Percentiles rank a stretch among this genome's conserved stretches.
Conservation (phyloP, 2,113 vertebrate species). For the Anoura caudifer region DNA sequence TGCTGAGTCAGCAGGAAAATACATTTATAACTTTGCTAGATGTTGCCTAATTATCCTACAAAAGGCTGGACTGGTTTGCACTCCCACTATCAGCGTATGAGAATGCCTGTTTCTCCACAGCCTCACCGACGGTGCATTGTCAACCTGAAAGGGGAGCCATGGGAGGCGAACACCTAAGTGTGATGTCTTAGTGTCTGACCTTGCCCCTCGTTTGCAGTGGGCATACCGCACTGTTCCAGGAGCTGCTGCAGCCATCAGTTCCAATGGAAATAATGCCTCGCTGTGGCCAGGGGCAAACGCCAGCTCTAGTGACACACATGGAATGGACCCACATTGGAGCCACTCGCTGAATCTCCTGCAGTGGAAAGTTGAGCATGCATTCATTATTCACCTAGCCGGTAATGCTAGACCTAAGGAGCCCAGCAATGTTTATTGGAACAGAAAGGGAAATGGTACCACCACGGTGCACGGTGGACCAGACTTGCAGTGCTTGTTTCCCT, state of each 20-base stretch:
- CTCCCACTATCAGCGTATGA: background rate
- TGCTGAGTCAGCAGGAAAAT: background rate
- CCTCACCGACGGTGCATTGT: background rate
- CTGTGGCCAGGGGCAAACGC: background rate
- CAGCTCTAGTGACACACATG: conserved; percentile 42
- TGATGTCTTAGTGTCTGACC: background rate
- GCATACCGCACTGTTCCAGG: background rate
- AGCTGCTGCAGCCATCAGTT: background rate
- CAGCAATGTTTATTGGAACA: background rate
- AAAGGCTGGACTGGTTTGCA: background rate
- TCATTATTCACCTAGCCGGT: conserved; percentile 49
- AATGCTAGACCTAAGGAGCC: background rate
- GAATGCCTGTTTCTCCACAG: background rate
- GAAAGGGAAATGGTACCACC: background rate
- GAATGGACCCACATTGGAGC: conserved; percentile 43
- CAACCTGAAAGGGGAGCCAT: background rate
- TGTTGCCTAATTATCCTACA: background rate
- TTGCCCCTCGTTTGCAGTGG: background rate
- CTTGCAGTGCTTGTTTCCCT: background rate
- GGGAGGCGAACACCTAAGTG: background rate
- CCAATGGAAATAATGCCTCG: conserved; percentile 42
- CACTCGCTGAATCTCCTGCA: conserved; percentile 42
- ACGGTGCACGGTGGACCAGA: background rate
- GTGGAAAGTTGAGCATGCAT: conserved; percentile 47
- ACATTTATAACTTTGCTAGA: background rate